Conservation (phyloP, 2,797 vertebrate species). For the Chiroxiphia lanceolata region DNA sequence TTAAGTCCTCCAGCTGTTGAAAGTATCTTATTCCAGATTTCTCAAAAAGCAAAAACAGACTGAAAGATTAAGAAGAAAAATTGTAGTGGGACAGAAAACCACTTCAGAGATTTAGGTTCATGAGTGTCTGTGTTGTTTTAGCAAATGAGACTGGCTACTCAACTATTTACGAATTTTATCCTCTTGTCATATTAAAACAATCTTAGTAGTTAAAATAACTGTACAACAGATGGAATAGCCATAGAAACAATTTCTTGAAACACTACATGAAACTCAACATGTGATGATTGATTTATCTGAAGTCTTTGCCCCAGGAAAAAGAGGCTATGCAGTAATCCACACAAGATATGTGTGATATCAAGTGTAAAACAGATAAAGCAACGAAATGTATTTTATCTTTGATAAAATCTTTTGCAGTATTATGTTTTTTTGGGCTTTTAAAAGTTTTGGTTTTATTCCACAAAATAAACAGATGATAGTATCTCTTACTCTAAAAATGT, state of each 20-base stretch:
- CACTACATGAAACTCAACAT: background rate
- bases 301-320: background rate
- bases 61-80: background rate
- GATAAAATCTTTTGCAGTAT: background rate
- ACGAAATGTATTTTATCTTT: background rate
- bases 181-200: background rate
- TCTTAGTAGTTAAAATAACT: background rate
- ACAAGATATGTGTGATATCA: background rate
- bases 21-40: background rate
- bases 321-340: background rate
- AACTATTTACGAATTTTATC: background rate
- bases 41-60: background rate
- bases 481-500: background rate
- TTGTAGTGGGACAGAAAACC: background rate
- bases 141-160: background rate
- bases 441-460: background rate
- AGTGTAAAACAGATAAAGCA: background rate
- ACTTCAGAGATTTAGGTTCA: background rate
- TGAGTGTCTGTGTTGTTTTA: background rate
- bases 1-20: background rate
- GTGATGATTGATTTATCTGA: background rate
- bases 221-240: background rate
- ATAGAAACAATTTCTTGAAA: background rate
- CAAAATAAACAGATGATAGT: background rate
- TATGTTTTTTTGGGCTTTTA: background rate